phyloP scores from a whole-genome alignment of 2,888 invertebrate species.

The Lasioglossum morio region DNA sequence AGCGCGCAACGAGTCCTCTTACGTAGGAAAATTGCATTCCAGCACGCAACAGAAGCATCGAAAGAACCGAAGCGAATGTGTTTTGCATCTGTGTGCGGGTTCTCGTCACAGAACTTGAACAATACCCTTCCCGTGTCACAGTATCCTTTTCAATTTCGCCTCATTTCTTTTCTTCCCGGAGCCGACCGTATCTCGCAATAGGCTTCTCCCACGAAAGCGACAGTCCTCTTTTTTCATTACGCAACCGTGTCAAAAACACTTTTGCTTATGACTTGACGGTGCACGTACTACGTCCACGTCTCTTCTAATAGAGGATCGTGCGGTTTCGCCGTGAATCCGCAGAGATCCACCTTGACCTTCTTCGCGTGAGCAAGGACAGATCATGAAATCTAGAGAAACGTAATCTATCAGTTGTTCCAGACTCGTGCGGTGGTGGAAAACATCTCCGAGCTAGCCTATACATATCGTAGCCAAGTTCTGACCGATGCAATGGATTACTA shows the following conservation, averaged over 20 bases:
- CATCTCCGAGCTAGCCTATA: not conserved
- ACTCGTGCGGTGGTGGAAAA: not conserved
- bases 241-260: slow-evolving; percentile 7
- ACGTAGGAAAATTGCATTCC: slow-evolving; percentile 56
- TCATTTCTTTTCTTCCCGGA: slow-evolving; percentile 2
- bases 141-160: slow-evolving; percentile 33
- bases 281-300: not conserved
- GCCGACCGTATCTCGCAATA: slow-evolving; percentile 16
- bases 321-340: slow-evolving; percentile 18
- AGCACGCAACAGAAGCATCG: slow-evolving; percentile 43
- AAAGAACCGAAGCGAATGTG: slow-evolving; percentile 40
- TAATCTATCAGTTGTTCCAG: not conserved
- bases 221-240: slow-evolving; percentile 8
- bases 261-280: not conserved
- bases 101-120: slow-evolving; percentile 67
- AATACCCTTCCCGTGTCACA: slow-evolving; percentile 61
- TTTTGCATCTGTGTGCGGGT: slow-evolving; percentile 38
- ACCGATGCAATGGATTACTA: not conserved
- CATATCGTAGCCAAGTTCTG: not conserved
- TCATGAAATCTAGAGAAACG: slow-evolving; percentile 22
- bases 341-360: slow-evolving; percentile 24
- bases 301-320: not conserved
- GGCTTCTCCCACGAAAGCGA: not conserved
- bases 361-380: slow-evolving; percentile 9
- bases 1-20: slow-evolving; percentile 37